Evolutionary conservation across 1,140 invertebrate species (phyloP).

Genomic region (Leptopilina clavipes): DNA sequence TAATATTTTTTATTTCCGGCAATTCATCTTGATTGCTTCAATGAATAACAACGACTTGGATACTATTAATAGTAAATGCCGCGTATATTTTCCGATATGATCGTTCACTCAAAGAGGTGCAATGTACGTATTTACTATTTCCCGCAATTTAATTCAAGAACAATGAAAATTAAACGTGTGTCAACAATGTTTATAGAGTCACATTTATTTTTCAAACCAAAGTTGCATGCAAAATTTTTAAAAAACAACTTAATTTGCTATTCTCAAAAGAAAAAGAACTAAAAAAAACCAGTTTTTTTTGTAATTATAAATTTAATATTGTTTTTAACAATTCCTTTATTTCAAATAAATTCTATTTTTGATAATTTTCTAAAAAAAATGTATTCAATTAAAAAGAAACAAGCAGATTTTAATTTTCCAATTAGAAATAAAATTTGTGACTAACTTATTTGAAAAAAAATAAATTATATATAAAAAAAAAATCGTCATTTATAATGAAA

Average conservation of each 20-base stretch:
- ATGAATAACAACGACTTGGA: not conserved
- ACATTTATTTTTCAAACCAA: not conserved
- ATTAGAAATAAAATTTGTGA: no score
- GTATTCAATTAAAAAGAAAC: no score
- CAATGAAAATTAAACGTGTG: constrained; percentile 11
- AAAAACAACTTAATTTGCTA: not conserved
- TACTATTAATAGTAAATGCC: constrained; percentile 20
- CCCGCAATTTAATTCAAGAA: constrained; percentile 3
- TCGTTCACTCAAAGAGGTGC: constrained; percentile 21
- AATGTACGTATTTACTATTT: constrained; percentile 13
- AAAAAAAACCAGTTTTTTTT: no score
- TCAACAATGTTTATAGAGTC: constrained; percentile 22
- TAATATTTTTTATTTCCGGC: not conserved
- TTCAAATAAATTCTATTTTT: no score
- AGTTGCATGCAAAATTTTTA: not conserved
- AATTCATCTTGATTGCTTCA: not conserved
- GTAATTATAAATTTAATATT: no score
- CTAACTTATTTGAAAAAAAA: no score
- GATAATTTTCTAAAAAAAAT: no score
- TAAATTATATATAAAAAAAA: no score
- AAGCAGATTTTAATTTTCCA: no score
- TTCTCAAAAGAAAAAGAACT: not conserved
- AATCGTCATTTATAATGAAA: no score
- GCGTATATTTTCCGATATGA: not conserved
- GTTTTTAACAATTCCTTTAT: no score